Conservation (phyloP, 2,113 vertebrate genomes). For the Lutjanus erythropterus region DNA sequence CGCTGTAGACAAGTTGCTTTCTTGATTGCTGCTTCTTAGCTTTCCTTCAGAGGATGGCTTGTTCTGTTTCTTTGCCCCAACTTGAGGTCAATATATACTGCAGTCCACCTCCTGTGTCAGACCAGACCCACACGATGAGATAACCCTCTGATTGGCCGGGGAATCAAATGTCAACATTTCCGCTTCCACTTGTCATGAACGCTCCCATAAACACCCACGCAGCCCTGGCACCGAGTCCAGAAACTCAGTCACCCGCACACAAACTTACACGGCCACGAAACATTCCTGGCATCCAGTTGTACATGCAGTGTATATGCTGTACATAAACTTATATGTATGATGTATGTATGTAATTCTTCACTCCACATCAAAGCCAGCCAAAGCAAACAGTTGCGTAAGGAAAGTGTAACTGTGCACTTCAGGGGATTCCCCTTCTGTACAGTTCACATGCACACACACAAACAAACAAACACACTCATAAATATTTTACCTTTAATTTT, state of each 20-base stretch:
- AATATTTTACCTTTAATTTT: neutral
- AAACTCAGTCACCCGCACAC: conserved; percentile 54
- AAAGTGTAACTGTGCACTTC: neutral
- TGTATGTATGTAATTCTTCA: neutral
- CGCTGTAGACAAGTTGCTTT: conserved; percentile 14
- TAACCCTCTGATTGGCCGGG: conserved; percentile 79
- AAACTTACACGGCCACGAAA: conserved; percentile 55
- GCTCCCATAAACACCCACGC: conserved; percentile 76
- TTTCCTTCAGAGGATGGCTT: conserved; percentile 37
- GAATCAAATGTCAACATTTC: conserved; percentile 78
- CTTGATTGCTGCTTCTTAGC: conserved; percentile 26
- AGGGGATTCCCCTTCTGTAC: conserved; percentile 4
- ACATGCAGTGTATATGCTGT: conserved; percentile 1
- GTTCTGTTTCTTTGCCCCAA: conserved; percentile 56
- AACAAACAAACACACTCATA: conserved; percentile 5
- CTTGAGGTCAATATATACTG: conserved; percentile 78
- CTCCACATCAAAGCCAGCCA: neutral
- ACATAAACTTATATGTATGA: conserved; percentile 14
- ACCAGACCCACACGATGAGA: conserved; percentile 49
- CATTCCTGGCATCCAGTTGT: conserved; percentile 49
- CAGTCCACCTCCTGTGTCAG: conserved; percentile 63
- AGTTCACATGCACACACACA: neutral
- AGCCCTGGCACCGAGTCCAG: conserved; percentile 59
- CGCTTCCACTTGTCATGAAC: conserved; percentile 71
- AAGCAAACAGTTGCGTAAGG: neutral